Evolutionary conservation across 2,113 vertebrate genomes (phyloP), one percentile per base, ranked within the genome.

Genomic region (Myocastor coypus): DNA sequence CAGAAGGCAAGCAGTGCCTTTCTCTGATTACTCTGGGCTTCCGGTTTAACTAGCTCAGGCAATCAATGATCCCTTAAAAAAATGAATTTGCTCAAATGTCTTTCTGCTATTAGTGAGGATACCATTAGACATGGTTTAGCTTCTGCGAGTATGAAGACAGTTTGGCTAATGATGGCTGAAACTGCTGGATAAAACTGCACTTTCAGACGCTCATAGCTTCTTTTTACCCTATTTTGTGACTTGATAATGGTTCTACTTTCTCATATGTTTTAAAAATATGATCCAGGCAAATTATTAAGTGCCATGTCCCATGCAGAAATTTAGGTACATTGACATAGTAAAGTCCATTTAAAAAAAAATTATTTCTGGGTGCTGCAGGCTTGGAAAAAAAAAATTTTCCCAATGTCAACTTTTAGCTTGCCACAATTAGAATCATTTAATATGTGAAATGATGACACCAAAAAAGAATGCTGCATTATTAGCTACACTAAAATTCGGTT

Each of bases 1-100:
- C 92, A 94, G 93, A 95, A 97, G 89, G 89, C 92, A 83, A 95
- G 95, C 73, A 75, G 55, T 61, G 87, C 32, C 64, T 97, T 78
- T 94, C 22, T 42, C 87, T 93, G 78, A 96, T 90, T 97, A 94
- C 94, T 93, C 4, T 83, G 92, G 84, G 50, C 93, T 84, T 97
- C 94, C 20, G 2, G 73, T 96, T 97, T 97, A 95, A 96, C 97
- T 68, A 92, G 14, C 55, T 68, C 97, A 94, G 16, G 75, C 95
- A 52, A 5, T 96, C 93, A 98, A 96, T 96, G 97, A 96, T 97
- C 97, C 97, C 94, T 97, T 97, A 92, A 50, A 95, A 95, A 97
- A 87, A 77, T 95, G 87, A 97, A 97, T 97, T 97, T 96, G 96
- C 63, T 97, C 91, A 83, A 97, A 97, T 94, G 82, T 68, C 40